These are phyloP conservation scores for Solenopsis fugax DNA, from an alignment of 1,140 invertebrate species.

Conservation along the genomic window DNA sequence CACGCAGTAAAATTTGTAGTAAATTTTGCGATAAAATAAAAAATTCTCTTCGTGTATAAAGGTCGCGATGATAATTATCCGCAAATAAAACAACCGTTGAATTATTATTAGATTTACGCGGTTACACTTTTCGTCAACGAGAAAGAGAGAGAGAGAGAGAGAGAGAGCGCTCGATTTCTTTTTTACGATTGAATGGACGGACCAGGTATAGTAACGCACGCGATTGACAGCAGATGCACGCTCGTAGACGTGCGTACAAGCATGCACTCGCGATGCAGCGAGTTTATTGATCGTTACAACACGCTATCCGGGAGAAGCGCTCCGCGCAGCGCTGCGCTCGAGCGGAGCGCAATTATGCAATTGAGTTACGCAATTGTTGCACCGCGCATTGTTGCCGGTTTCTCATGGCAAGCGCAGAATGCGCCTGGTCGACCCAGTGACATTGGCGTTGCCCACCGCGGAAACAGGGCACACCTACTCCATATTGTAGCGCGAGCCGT, in stretches of 20 bases:
- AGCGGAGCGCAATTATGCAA: constrained; percentile 67
- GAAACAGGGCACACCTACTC: constrained; percentile 34
- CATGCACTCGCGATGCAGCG: constrained; percentile 7
- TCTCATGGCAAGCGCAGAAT: constrained; percentile 52
- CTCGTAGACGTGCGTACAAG: neutral
- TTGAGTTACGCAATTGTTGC: constrained; percentile 64
- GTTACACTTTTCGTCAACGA: neutral
- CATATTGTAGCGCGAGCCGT: neutral
- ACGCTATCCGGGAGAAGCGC: constrained; percentile 51
- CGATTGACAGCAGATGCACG: constrained; percentile 12
- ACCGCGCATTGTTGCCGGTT: constrained; percentile 50
- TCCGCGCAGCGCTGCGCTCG: constrained; percentile 29
- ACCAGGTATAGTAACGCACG: neutral
- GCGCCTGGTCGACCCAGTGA: constrained; percentile 56
- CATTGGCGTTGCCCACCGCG: constrained; percentile 31
- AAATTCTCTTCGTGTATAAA: too few species aligned
- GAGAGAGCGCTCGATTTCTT: neutral
- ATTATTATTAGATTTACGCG: neutral
- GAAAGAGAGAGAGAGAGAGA: neutral
- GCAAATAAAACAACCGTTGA: neutral
- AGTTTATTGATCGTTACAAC: constrained; percentile 74
- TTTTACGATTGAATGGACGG: neutral
- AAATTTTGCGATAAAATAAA: too few species aligned
- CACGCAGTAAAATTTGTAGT: too few species aligned
- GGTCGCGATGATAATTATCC: neutral